Base-by-base conservation (phyloP, 2,888 invertebrate genomes). In the Aromia moschata region DNA sequence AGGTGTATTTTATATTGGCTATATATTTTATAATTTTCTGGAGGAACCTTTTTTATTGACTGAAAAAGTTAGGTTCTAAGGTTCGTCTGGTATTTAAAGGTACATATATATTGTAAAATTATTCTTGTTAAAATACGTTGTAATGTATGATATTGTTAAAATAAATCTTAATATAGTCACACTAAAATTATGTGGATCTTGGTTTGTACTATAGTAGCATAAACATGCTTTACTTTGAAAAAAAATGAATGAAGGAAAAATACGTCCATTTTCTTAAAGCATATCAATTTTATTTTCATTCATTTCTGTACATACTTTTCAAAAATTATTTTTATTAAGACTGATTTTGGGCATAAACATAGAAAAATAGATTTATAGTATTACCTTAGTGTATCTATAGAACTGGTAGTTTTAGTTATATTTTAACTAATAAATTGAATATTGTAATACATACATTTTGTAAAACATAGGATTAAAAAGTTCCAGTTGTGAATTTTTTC, bases 201-300 rank as follows among this genome's bases (percentile, higher is more conserved):
- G 46, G 33, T 46, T 49, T 49, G 18, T 37, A 49, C 36, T 49
- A 37, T 45, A 45, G 16, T 17, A 33, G 12, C 7, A 31, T 46
- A 33, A 15, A 33, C 25, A 49, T 37, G 49, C 37, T 49, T 37
- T 25, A 49, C 12, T 14, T 38, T 36, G 18, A n/a, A 38, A 40
- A 2, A 40, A 40, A 38, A 36, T 37, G n/a, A 44, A 49, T 15
- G 25, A 55, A 16, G 36, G 43, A 51, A 54, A 58, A 61, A 61
- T 49, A 65, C 65, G 65, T 65, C 65, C 65, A 65, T 53, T 60
- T 54, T 58, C 53, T 52, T 56, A 51, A 56, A 54, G 61, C 65
- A 65, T 65, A 65, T 63, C 65, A 65, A 38, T 53, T 47, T 45
- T 14, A 11, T 55, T 45, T 46, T n/a, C n/a, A 15, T 44, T 43